Percentiles rank a stretch among this genome's conserved stretches.
Conservation (phyloP, 2,888 invertebrate species). For the Drosophila gaucha region DNA sequence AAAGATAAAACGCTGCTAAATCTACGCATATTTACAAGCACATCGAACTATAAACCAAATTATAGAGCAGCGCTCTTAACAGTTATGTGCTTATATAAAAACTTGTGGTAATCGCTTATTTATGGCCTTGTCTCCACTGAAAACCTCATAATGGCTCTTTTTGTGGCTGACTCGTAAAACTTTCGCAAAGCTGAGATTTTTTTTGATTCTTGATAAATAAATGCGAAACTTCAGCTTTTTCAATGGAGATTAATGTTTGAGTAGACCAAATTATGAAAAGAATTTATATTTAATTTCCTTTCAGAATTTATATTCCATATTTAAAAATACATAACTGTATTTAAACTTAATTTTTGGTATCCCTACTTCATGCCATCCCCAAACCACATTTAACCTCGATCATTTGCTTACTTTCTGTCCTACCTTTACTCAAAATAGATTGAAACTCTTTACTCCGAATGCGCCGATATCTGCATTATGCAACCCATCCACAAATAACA, state of each 20-base stretch:
- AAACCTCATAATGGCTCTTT: constrained; percentile 17
- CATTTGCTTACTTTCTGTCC: too few species aligned
- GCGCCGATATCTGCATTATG: too few species aligned
- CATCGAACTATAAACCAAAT: constrained; percentile 49
- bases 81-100: constrained; percentile 29
- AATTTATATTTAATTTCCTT: not conserved
- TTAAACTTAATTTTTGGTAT: too few species aligned
- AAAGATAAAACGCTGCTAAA: constrained; percentile 53
- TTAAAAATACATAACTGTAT: not conserved
- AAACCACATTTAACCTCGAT: too few species aligned
- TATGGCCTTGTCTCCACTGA: constrained; percentile 31
- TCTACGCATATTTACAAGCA: constrained; percentile 58
- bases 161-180: constrained; percentile 36
- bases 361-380: too few species aligned
- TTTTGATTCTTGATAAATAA: not conserved
- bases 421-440: too few species aligned
- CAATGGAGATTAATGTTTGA: not conserved
- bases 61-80: constrained; percentile 24
- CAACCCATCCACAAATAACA: too few species aligned
- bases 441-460: too few species aligned
- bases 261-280: not conserved
- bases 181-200: constrained; percentile 7
- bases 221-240: too few species aligned
- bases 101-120: constrained; percentile 55
- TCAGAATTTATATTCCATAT: not conserved